phyloP scores from a whole-genome alignment of 2,797 vertebrate species.

The Chanos chanos region DNA sequence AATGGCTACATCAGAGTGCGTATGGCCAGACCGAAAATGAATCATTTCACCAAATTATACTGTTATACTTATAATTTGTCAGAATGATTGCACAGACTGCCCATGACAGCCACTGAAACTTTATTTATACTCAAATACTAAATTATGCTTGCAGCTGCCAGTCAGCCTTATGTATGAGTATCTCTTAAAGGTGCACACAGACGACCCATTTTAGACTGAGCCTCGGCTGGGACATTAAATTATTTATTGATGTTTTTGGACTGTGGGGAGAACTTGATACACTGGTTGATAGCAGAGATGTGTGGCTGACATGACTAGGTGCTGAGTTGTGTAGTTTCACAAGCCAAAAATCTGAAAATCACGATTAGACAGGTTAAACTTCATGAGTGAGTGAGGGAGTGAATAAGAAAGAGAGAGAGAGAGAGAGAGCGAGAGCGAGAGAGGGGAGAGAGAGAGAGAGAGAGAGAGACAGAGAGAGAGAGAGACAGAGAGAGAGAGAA shows the following conservation, averaged over 20 bases:
- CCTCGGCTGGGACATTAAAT: conserved; percentile 34
- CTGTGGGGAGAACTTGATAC: conserved; percentile 56
- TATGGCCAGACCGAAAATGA: too few species aligned
- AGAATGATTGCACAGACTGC: too few species aligned
- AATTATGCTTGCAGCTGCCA: neutral
- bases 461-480: conserved; percentile 15
- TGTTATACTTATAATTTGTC: too few species aligned
- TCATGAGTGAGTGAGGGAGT: conserved; percentile 48
- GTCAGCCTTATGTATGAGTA: neutral
- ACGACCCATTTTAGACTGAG: conserved; percentile 47
- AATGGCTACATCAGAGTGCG: too few species aligned
- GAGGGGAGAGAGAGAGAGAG: conserved; percentile 3
- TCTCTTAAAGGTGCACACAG: conserved; percentile 32
- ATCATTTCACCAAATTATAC: too few species aligned
- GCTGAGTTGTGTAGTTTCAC: conserved; percentile 47
- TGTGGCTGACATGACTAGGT: conserved; percentile 52
- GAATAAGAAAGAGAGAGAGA: conserved; percentile 44
- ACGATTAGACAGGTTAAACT: too few species aligned
- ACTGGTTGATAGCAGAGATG: conserved; percentile 54
- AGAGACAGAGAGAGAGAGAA: conserved; percentile 3
- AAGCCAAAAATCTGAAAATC: conserved; percentile 52
- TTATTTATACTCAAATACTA: neutral
- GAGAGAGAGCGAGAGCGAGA: conserved; percentile 11
- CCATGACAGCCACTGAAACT: neutral
- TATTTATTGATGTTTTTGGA: conserved; percentile 55